phyloP scores from a whole-genome alignment of 2,888 invertebrate genomes.

The Tipula unca region DNA sequence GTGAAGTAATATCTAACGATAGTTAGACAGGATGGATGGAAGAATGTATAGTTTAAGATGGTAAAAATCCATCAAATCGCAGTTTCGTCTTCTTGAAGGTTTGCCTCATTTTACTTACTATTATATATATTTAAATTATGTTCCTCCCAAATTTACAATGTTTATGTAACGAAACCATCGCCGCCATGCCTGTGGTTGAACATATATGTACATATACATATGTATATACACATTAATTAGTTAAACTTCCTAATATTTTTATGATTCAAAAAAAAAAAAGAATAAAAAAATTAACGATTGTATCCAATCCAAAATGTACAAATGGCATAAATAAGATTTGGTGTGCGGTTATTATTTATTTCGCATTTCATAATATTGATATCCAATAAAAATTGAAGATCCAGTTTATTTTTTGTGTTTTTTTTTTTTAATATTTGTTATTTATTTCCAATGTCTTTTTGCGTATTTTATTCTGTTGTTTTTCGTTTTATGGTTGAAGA shows the following conservation, averaged over 20 bases:
- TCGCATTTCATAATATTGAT: not conserved
- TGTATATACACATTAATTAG: not conserved
- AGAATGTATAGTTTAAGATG: no score
- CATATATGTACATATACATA: not conserved
- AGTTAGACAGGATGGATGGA: no score
- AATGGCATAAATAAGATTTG: not conserved
- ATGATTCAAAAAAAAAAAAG: not conserved
- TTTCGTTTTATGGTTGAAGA: not conserved
- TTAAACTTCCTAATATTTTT: not conserved
- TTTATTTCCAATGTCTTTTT: not conserved
- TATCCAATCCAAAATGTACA: not conserved
- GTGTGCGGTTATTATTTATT: not conserved
- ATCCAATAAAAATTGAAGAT: conserved; percentile 14
- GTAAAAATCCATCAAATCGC: no score
- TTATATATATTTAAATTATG: not conserved
- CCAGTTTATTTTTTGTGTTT: not conserved
- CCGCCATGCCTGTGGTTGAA: not conserved
- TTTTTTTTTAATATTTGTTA: not conserved
- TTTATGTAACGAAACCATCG: not conserved
- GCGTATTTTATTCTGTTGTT: not conserved
- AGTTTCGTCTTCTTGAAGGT: no score
- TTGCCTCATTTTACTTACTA: no score
- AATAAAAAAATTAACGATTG: not conserved
- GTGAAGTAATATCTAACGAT: no score
- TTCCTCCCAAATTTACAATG: not conserved